Evolutionary conservation across 2,113 vertebrate species (phyloP).

Genomic region (Mobula birostris): DNA sequence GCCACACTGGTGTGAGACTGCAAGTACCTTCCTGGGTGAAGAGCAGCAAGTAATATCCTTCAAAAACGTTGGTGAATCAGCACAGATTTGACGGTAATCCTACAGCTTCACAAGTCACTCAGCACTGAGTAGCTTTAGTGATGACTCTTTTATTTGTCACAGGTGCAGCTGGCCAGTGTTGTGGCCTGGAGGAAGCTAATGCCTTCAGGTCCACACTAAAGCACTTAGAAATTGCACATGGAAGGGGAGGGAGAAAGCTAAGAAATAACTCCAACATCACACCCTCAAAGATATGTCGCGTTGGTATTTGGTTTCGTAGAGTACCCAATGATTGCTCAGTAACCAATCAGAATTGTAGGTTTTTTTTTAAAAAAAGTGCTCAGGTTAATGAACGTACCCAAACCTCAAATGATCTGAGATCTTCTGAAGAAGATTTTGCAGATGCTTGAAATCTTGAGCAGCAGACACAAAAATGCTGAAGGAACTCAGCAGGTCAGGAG

Average conservation of each 20-base stretch:
- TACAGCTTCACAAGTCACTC: not conserved
- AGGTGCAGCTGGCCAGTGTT: not conserved
- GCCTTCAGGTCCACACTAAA: not conserved
- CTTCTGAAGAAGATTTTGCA: not conserved
- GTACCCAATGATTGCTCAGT: not conserved
- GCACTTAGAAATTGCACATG: not conserved
- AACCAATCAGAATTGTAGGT: not conserved
- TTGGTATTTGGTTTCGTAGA: not conserved
- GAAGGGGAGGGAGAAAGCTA: not conserved
- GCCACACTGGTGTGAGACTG: not conserved
- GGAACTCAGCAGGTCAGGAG: too few species aligned
- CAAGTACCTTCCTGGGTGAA: not conserved
- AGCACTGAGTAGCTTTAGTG: not conserved
- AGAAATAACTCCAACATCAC: too few species aligned
- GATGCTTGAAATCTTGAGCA: too few species aligned
- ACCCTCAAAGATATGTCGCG: not conserved
- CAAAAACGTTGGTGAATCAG: not conserved
- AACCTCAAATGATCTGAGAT: not conserved
- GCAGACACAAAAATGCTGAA: too few species aligned
- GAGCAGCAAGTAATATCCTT: not conserved
- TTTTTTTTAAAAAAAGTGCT: not conserved
- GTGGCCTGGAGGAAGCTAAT: not conserved
- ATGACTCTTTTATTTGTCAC: not conserved
- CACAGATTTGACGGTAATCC: not conserved
- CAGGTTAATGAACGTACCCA: not conserved